A percentile compares a stretch with the other conserved stretches of the same genome.
Conservation (phyloP, 2,888 invertebrate genomes). For the Drosophila kuntzei region DNA sequence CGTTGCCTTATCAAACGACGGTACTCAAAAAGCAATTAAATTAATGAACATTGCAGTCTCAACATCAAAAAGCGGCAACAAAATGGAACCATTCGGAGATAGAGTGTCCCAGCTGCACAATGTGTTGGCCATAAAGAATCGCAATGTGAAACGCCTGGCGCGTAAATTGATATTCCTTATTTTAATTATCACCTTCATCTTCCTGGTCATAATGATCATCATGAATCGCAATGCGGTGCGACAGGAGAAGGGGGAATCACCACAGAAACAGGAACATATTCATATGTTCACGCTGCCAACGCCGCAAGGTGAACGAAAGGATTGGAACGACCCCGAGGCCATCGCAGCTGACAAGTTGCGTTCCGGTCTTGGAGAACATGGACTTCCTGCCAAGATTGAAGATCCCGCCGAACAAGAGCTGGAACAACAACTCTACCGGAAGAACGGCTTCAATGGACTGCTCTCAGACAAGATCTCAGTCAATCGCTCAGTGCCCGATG, state of each 20-base stretch:
- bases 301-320: conserved; percentile 86
- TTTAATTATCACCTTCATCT: conserved; percentile 51
- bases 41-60: conserved; percentile 45
- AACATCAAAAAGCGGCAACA: conserved; percentile 5
- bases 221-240: conserved; percentile 63
- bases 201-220: conserved; percentile 65
- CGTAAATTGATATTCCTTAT: conserved; percentile 65
- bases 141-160: conserved; percentile 71
- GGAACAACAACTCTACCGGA: conserved; percentile 91
- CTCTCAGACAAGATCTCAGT: conserved; percentile 95
- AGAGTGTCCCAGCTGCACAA: conserved; percentile 18
- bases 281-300: conserved; percentile 69
- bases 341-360: conserved; percentile 88
- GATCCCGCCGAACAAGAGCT: conserved; percentile 86
- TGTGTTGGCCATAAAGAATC: conserved; percentile 71
- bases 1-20: conserved; percentile 38
- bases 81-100: conserved; percentile 35
- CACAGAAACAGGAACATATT: background rate
- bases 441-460: conserved; percentile 97
- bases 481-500: conserved; percentile 93
- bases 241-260: conserved; percentile 10
- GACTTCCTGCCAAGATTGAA: conserved; percentile 88
- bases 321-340: conserved; percentile 91
- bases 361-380: conserved; percentile 91
- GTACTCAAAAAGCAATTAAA: conserved; percentile 39